Evolutionary conservation across 92 coral and sea anemone genomes (phyloP), one percentile per base, ranked within the genome.

Genomic region (Desmophyllum pertusum): DNA sequence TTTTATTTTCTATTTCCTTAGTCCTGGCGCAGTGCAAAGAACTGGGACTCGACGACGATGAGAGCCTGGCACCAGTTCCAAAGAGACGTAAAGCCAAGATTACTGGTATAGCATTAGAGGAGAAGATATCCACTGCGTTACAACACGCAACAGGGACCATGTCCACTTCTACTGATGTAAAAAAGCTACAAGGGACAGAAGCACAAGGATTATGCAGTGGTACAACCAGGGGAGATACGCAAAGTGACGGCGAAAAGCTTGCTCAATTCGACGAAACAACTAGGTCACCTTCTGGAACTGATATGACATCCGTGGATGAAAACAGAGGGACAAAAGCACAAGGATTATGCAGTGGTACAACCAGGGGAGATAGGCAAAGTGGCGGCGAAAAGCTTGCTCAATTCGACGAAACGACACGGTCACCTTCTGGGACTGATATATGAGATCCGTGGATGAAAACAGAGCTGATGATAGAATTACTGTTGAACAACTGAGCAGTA

Each of bases 1-100:
- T 48, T 59, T 25, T 10, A n/a, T 30, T 45, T 30, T 37, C 5
- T 36, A 3, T 64, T 59, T 41, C 36, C 76, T 39, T 61, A 95
- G 98, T 95, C 35, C 75, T 87, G 33, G 91, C 91, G 10, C 80
- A 84, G 36, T 96, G 91, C 70, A 87, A 88, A 79, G 96, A 94
- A 52, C 89, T 96, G 21, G 98, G 98, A 29, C 90, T 96, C 64
- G 90, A 76, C 55, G 94, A 83, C 30, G 98, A 93, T 15, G 81
- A 62, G 17, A 42, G 77, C 17, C 42, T 80, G 14, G 83, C 78
- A 31, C 91, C 90, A 7, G 87, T 89, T 38, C 94, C 88, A 18
- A 87, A 86, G 13, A 86, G 92, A 87, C 93, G 96, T 13, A 84
- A 84, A 71, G 64, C 85, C 6, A 84, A 65, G 37, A 19, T 27